Evolutionary conservation across 2,888 invertebrate genomes (phyloP).

Genomic region (Plusia festucae): DNA sequence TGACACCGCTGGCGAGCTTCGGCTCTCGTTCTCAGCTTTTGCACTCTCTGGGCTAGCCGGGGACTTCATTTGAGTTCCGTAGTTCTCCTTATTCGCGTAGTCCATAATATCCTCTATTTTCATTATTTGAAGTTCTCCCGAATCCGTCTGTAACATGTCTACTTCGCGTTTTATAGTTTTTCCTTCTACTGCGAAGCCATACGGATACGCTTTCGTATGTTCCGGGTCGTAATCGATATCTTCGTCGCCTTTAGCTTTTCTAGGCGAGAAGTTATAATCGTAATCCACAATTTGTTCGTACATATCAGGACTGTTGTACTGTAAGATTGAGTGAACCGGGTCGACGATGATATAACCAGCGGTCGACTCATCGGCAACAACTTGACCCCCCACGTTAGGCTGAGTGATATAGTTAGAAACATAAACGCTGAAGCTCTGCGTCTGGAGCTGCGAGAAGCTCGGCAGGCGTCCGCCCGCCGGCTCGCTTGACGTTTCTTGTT

Average conservation of each 20-base stretch:
- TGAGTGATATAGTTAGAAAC: conserved; percentile 89
- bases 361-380: conserved; percentile 87
- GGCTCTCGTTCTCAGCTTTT: conserved; percentile 80
- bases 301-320: conserved; percentile 77
- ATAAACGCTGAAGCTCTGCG: conserved; percentile 89
- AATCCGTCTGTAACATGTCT: conserved; percentile 71
- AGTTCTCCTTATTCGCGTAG: conserved; percentile 88
- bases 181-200: conserved; percentile 79
- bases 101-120: conserved; percentile 87
- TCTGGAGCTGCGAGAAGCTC: conserved; percentile 91
- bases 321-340: conserved; percentile 78
- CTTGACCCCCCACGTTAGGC: conserved; percentile 95
- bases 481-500: conserved; percentile 82
- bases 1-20: conserved; percentile 77
- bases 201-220: conserved; percentile 77
- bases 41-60: conserved; percentile 86
- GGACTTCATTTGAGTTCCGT: conserved; percentile 84
- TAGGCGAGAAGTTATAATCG: conserved; percentile 80
- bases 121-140: conserved; percentile 80
- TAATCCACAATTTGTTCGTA: conserved; percentile 76
- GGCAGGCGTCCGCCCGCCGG: conserved; percentile 88
- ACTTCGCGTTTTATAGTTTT: conserved; percentile 83
- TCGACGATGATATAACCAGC: conserved; percentile 85
- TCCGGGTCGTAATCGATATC: conserved; percentile 78
- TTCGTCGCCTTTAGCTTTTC: conserved; percentile 75